Base-by-base conservation (phyloP, 2,113 vertebrate genomes). In the Nothoprocta pentlandii region DNA sequence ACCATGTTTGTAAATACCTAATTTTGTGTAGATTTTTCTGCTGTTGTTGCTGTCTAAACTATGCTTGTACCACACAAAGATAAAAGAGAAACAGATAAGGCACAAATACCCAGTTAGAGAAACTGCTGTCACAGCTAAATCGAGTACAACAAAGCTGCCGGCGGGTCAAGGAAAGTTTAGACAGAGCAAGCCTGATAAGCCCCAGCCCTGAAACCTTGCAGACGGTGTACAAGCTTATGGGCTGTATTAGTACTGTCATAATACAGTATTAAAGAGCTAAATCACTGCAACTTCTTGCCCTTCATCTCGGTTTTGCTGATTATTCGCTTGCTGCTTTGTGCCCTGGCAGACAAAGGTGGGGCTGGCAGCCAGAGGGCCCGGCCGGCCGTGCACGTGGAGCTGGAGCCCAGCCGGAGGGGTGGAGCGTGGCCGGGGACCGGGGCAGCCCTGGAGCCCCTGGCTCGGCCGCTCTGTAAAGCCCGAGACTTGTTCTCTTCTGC, bases 141-240 rank as follows among this genome's bases (percentile, higher is more conserved):
- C 34, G n/a, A 75, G 64, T 81, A n/a, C 87, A 89, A 56, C 47
- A 70, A 58, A 58, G 19, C 61, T 90, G 30, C 21, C 53, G 36
- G 58, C 61, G 87, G 89, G 73, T 93, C 92, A 92, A 39, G 69
- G 56, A 49, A 39, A 96, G 90, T 95, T 96, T 84, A 93, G 80
- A 53, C 17, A 2, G 9, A 0, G 5, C 32, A 69, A 94, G 47
- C 28, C 21, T 62, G 32, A 66, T 49, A 66, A 67, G 30, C 63
- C 47, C 0, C 54, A 56, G 54, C 16, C 54, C 28, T 28, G 28
- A 89, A 75, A 39, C 71, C 59, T 85, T 83, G 79, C 61, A 85
- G 68, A 41, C 26, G 70, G 46, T 5, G 12, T 25, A 34, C n/a
- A 67, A 71, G 5, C 82, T 83, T 66, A 36, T 0, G 7, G 44